phyloP scores from a whole-genome alignment of 1,140 invertebrate species.

The Dendrolimus punctatus region DNA sequence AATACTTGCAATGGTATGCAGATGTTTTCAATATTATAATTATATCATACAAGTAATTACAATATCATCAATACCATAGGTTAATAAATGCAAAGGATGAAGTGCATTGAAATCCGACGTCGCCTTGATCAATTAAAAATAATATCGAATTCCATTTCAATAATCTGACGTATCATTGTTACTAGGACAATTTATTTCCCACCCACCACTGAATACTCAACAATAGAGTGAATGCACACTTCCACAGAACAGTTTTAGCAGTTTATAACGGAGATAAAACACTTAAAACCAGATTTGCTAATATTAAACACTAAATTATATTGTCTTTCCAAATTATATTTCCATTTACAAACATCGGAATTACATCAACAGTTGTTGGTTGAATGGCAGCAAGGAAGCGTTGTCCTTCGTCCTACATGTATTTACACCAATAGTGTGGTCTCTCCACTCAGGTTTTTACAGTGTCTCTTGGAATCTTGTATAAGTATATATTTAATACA shows the following conservation, averaged over 20 bases:
- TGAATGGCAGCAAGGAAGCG: conserved; percentile 25
- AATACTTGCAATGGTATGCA: conserved; percentile 66
- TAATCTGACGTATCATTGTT: conserved; percentile 36
- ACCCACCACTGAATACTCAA: conserved; percentile 49
- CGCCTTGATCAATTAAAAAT: conserved; percentile 52
- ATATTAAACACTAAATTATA: conserved; percentile 69
- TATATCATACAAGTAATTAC: conserved; percentile 73
- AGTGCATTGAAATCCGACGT: conserved; percentile 69
- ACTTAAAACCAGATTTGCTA: conserved; percentile 67
- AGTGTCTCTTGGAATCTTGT: conserved; percentile 55
- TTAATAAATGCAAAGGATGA: conserved; percentile 74
- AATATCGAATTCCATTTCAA: conserved; percentile 53
- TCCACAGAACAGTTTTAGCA: conserved; percentile 41
- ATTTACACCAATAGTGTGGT: conserved; percentile 39
- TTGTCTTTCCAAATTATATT: conserved; percentile 68
- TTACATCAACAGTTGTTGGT: conserved; percentile 39
- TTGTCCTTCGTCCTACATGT: conserved; percentile 36
- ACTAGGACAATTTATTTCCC: conserved; percentile 40
- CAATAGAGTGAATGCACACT: conserved; percentile 43
- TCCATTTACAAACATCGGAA: conserved; percentile 54
- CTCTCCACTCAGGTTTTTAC: conserved; percentile 38
- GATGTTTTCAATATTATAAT: conserved; percentile 54
- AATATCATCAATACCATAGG: conserved; percentile 70
- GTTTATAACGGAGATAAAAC: conserved; percentile 61
- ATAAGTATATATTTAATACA: conserved; percentile 67